These are phyloP conservation scores for Alcis repandata DNA, from an alignment of 2,888 invertebrate genomes.

Conservation along the genomic window DNA sequence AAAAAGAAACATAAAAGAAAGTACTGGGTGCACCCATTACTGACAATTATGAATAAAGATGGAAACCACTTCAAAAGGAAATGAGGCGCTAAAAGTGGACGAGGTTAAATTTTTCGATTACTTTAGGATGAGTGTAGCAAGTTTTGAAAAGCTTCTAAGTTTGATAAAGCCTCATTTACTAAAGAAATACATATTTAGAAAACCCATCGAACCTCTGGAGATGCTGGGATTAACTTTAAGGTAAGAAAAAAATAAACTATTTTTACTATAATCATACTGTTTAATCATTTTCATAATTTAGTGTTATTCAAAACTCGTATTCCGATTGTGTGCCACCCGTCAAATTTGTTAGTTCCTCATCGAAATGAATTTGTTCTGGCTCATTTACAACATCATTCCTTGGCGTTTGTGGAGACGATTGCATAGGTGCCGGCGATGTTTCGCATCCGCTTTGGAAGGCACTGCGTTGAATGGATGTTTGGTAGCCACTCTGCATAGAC, in stretches of 20 bases:
- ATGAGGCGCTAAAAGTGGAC: constrained; percentile 22
- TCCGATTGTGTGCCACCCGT: constrained; percentile 19
- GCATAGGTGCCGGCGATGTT: constrained; percentile 30
- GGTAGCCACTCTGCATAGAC: constrained; percentile 15
- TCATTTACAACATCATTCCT: constrained; percentile 30
- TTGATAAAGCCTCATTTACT: constrained; percentile 18
- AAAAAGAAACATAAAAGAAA: constrained; percentile 22
- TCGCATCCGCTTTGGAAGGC: constrained; percentile 31
- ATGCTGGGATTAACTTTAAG: constrained; percentile 22
- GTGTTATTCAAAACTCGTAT: constrained; percentile 22
- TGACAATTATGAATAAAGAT: constrained; percentile 21
- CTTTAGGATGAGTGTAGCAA: constrained; percentile 20
- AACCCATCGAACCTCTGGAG: constrained; percentile 14
- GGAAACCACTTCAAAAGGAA: constrained; percentile 21
- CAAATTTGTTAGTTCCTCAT: constrained; percentile 29
- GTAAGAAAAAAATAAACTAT: constrained; percentile 20
- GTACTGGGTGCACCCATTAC: constrained; percentile 20
- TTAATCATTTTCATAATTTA: constrained; percentile 21
- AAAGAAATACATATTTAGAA: constrained; percentile 22
- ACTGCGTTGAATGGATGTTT: constrained; percentile 12
- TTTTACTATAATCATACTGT: constrained; percentile 18
- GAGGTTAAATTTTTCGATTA: constrained; percentile 24
- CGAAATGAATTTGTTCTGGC: constrained; percentile 31
- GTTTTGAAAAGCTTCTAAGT: constrained; percentile 22
- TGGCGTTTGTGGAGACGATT: constrained; percentile 33